These are phyloP conservation scores for Leptopterna dolabrata DNA, from an alignment of 2,888 invertebrate species.

Conservation along the genomic window DNA sequence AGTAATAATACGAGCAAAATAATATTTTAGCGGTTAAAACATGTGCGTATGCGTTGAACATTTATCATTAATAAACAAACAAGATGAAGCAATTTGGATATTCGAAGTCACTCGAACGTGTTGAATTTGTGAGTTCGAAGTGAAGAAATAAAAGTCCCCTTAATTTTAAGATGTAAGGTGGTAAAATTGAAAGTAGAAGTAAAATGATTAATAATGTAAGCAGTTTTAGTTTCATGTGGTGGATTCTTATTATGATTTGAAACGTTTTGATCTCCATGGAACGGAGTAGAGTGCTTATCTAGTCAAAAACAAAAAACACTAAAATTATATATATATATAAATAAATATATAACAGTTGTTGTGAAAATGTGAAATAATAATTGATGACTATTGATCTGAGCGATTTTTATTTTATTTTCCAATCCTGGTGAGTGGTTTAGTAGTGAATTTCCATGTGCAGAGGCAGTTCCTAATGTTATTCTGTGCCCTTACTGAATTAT, in stretches of 20 bases:
- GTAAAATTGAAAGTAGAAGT: neutral
- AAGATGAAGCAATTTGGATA: too few species aligned
- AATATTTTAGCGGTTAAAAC: conserved; percentile 14
- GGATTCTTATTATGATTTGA: conserved; percentile 8
- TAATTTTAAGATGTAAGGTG: neutral
- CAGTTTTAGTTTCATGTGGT: conserved; percentile 18
- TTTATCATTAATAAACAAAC: neutral
- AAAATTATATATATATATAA: conserved; percentile 15
- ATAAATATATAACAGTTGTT: conserved; percentile 10
- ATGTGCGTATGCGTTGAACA: neutral
- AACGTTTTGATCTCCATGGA: conserved; percentile 51
- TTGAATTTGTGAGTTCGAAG: neutral
- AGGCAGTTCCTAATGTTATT: too few species aligned
- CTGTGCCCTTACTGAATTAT: too few species aligned
- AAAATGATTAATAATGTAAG: conserved; percentile 3
- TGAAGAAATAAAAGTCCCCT: neutral
- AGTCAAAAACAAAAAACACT: conserved; percentile 44
- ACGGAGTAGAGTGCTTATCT: conserved; percentile 57
- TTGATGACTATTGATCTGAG: neutral
- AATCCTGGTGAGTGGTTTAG: too few species aligned
- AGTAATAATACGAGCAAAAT: neutral
- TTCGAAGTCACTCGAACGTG: neutral
- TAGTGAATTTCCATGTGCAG: too few species aligned
- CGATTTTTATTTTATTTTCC: neutral
- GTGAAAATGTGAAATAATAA: conserved; percentile 35